Evolutionary conservation across 2,113 vertebrate species (phyloP), one percentile per base, ranked within the genome.

Genomic region (Cranoglanis bouderius): DNA sequence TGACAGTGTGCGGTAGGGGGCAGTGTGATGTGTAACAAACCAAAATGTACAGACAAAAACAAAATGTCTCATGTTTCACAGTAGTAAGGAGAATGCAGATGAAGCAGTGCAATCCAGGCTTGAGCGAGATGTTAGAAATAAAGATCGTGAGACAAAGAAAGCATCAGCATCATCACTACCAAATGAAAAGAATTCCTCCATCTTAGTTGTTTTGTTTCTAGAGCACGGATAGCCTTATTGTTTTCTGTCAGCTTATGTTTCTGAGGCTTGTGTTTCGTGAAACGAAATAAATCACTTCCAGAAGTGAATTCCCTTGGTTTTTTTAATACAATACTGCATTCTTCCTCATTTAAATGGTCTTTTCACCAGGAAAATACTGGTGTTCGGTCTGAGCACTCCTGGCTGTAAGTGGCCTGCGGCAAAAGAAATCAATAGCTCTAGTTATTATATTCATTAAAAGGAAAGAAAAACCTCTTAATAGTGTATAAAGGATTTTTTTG

Each of bases 1-100:
- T 81, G 51, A 81, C 49, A 38, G 32, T 38, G 32, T 82, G 35
- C 32, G 4, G 81, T 59, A 82, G 81, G 35, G 81, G 81, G 81
- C 81, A 82, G 53, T 83, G 81, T 61, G 55, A 83, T 9, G 55
- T 83, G 55, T 7, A 43, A 61, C 55, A 83, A 82, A 82, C 13
- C 29, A 51, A 51, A 80, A 32, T n/a, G 6, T n/a, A 80, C 9
- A 75, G 21, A 26, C 29, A 51, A 81, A 32, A 81, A 55, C 49
- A 35, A 53, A 53, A 12, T 29, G 21, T 40, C 57, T 83, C 35
- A 82, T 57, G 16, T 82, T 82, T 82, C 51, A 57, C 9, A 82
- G 29, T 35, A 14, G 57, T 21, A 57, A 82, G 78, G n/a, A 32
- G 14, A 80, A 51, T n/a, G 51, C 51, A 53, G 16, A 18, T n/a